phyloP scores from a whole-genome alignment of 2,113 vertebrate genomes.

The Lontra canadensis region DNA sequence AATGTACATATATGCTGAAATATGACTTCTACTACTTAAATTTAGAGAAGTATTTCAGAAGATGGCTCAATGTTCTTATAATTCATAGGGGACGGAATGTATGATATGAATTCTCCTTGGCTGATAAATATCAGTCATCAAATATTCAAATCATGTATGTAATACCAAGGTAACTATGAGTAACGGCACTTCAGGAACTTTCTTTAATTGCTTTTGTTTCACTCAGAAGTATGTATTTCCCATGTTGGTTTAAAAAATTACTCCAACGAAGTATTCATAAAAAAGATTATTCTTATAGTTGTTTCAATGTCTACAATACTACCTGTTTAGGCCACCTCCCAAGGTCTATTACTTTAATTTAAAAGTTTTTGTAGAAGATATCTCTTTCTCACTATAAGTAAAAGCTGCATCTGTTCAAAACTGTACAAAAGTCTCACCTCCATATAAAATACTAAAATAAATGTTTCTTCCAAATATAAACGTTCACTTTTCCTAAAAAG shows the following conservation, averaged over 20 bases:
- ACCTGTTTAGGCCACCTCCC: not conserved
- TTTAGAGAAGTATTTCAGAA: slow-evolving; percentile 24
- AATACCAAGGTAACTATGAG: not conserved
- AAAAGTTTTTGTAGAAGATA: not conserved
- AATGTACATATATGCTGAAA: not conserved
- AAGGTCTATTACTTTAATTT: not conserved
- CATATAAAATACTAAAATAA: slow-evolving; percentile 1
- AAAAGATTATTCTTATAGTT: not conserved
- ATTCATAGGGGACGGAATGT: not conserved
- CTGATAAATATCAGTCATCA: not conserved
- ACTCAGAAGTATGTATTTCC: not conserved
- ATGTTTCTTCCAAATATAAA: not conserved
- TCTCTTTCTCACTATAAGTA: not conserved
- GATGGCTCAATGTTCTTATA: not conserved
- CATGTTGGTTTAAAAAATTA: slow-evolving; percentile 1
- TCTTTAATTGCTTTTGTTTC: not conserved
- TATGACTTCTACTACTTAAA: not conserved
- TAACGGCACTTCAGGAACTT: not conserved
- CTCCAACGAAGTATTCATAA: not conserved
- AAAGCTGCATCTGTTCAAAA: not conserved
- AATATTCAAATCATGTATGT: not conserved
- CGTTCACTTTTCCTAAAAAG: not conserved
- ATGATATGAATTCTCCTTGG: not conserved
- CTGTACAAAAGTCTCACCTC: not conserved
- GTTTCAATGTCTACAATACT: not conserved